Conservation (phyloP, 2,113 vertebrate genomes). For the Heloderma charlesbogerti region DNA sequence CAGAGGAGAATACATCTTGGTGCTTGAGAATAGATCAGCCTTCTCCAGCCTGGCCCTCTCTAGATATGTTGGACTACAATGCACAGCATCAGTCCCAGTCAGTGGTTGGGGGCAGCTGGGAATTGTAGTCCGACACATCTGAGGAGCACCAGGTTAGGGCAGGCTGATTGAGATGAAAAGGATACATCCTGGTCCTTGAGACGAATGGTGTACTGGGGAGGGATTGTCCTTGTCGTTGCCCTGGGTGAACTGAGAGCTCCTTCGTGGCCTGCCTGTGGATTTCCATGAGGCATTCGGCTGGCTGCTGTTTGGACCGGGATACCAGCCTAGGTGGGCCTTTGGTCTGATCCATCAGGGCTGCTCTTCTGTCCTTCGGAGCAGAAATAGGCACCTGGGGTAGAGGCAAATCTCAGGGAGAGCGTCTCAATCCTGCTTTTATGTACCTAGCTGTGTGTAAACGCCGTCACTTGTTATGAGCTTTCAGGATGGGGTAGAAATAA, state of each 20-base stretch:
- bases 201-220: neutral
- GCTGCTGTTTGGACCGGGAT: neutral
- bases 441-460: neutral
- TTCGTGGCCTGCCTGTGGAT: neutral
- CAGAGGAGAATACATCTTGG: neutral
- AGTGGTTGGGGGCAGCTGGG: too few species aligned
- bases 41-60: too few species aligned
- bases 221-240: neutral
- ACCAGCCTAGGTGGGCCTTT: too few species aligned
- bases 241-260: neutral
- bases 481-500: neutral
- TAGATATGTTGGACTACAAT: too few species aligned
- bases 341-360: neutral
- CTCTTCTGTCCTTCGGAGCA: neutral
- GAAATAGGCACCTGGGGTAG: neutral
- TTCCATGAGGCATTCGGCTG: neutral
- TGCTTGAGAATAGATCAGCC: neutral
- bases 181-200: neutral
- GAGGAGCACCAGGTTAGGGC: too few species aligned
- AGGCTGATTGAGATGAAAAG: too few species aligned
- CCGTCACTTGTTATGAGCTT: too few species aligned
- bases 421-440: neutral
- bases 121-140: too few species aligned
- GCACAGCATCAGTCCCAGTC: neutral
- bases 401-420: neutral